Base-by-base conservation (phyloP, 2,797 vertebrate genomes). In the Acridotheres tristis region DNA sequence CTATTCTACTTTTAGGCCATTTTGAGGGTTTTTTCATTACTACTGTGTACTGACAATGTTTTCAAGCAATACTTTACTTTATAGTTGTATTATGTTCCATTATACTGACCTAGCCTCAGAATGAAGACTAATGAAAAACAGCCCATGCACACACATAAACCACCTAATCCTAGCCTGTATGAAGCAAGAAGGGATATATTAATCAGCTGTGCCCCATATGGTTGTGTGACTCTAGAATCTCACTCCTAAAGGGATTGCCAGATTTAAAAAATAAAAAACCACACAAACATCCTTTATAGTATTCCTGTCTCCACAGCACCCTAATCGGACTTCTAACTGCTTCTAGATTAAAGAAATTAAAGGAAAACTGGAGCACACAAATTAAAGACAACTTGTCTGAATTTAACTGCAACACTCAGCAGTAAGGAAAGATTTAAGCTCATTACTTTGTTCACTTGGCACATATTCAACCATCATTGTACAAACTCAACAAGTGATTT, bases 391-490 rank as follows among this genome's bases (percentile, higher is more conserved):
- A 38, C 65, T 76, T 76, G n/a, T 42, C 66, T 91, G 63, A 93
- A 89, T 85, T 58, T 61, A 87, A 58, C 78, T 61, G 26, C 53
- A 94, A 67, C n/a, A 50, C 36, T 74, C 65, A 83, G 66, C 45
- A 63, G 42, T 29, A 90, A 50, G 17, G 40, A 59, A 76, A 90
- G 53, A 90, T 50, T 89, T 71, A 72, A 19, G 80, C 38, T 69
- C 48, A 66, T 75, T 76, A 57, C 71, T 87, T 85, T 80, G 68
- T 65, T 92, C 61, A 65, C 68, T 75, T 94, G 89, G 79, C 79
- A 88, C 40, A 36, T 77, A 58, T 55, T 77, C 89, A 85, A 50
- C 55, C 36, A 83, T 80, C 65, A 54, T 17, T 51, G 38, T 18
- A 89, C 27, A 88, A 89, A 80, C 48, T 81, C 75, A 81, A 32